phyloP scores from a whole-genome alignment of 2,113 vertebrate genomes.

The Acrocephalus arundinaceus region DNA sequence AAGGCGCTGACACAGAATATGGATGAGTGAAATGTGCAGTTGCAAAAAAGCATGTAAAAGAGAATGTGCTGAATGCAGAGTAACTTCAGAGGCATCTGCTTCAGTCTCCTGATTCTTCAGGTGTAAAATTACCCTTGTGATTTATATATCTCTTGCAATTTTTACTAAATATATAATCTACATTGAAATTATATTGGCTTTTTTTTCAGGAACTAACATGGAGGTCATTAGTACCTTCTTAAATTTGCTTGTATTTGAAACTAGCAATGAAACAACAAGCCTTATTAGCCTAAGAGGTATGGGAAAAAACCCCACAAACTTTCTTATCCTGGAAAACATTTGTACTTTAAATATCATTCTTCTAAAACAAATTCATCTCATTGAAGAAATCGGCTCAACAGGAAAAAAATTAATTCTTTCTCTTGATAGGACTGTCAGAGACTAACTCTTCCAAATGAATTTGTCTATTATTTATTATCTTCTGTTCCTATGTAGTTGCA shows the following conservation, averaged over 20 bases:
- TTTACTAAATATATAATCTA: background rate
- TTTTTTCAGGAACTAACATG: background rate
- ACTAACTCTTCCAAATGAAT: background rate
- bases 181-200: background rate
- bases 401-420: background rate
- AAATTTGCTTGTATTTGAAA: background rate
- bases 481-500: background rate
- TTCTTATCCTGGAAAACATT: background rate
- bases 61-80: background rate
- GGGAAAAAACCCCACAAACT: fast-evolving
- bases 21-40: background rate
- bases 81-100: background rate
- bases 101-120: background rate
- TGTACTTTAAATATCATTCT: background rate
- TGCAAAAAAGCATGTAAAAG: background rate
- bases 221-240: background rate
- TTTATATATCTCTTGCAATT: background rate
- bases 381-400: background rate
- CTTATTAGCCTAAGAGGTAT: background rate
- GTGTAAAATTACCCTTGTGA: background rate
- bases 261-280: background rate
- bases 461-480: background rate
- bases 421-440: background rate
- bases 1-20: background rate
- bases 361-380: background rate